Percentiles rank a stretch among this genome's conserved stretches.
Conservation (phyloP, 1,140 invertebrate species). For the Lineus longissimus region DNA sequence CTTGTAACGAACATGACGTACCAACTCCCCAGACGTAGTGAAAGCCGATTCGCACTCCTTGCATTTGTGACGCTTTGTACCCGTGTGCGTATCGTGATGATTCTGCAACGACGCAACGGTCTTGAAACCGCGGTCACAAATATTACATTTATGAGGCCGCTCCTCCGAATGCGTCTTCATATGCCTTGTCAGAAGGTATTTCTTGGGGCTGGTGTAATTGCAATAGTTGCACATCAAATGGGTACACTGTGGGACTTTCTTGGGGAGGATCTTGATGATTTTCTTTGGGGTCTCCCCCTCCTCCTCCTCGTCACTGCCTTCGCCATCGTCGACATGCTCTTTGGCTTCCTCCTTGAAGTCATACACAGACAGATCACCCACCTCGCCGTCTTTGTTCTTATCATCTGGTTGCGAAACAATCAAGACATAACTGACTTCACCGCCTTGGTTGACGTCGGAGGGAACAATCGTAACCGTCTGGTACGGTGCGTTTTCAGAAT, state of each 20-base stretch:
- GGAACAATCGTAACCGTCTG: constrained; percentile 84
- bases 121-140: constrained; percentile 94
- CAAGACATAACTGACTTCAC: constrained; percentile 82
- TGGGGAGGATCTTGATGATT: constrained; percentile 62
- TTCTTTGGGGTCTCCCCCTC: constrained; percentile 59
- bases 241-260: constrained; percentile 67
- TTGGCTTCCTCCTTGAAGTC: constrained; percentile 53
- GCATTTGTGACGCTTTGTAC: constrained; percentile 85
- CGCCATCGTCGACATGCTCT: constrained; percentile 59
- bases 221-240: constrained; percentile 78
- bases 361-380: constrained; percentile 59
- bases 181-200: constrained; percentile 84
- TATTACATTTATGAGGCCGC: constrained; percentile 87
- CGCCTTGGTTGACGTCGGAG: constrained; percentile 67
- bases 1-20: constrained; percentile 77
- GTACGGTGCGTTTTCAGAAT: constrained; percentile 54
- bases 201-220: constrained; percentile 82
- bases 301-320: constrained; percentile 59
- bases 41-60: constrained; percentile 90
- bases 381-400: constrained; percentile 36
- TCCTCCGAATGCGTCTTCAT: constrained; percentile 96
- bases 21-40: constrained; percentile 91
- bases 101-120: constrained; percentile 89
- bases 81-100: constrained; percentile 94
- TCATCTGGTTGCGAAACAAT: constrained; percentile 72